These are phyloP conservation scores for Archocentrus centrarchus DNA, from an alignment of 2,113 vertebrate genomes.

Conservation along the genomic window DNA sequence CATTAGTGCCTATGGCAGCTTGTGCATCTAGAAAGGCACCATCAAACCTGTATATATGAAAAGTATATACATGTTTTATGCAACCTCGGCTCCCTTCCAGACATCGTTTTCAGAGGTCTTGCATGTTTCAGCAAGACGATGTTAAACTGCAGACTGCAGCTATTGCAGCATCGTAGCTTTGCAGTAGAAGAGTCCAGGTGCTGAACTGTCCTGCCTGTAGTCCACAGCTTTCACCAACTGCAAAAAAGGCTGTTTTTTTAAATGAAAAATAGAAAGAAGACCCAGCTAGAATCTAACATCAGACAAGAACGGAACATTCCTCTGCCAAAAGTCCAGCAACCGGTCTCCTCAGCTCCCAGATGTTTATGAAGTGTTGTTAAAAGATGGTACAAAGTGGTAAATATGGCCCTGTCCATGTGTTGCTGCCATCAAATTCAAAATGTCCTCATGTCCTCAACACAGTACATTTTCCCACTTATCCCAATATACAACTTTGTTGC, in stretches of 20 bases:
- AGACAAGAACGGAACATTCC: no score
- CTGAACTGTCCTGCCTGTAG: background rate
- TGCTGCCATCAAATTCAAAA: background rate
- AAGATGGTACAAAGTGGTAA: background rate
- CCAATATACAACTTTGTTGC: background rate
- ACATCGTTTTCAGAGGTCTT: background rate
- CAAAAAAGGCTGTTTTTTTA: background rate
- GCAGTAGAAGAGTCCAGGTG: background rate
- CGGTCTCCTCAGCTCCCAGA: no score
- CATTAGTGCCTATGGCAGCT: background rate
- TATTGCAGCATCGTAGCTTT: background rate
- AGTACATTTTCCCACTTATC: background rate
- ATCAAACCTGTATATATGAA: background rate
- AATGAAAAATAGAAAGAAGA: background rate
- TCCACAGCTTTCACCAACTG: background rate
- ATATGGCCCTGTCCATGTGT: background rate
- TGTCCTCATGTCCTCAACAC: background rate
- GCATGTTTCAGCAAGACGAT: background rate
- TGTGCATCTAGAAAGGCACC: background rate
- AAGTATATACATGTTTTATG: background rate
- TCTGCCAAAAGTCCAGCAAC: no score
- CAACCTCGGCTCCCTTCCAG: background rate
- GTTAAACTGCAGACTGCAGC: background rate
- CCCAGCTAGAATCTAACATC: no score
- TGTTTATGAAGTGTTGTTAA: no score